Percentiles rank a stretch among this genome's conserved stretches.
Evolutionary conservation across 2,888 invertebrate species (phyloP).

Genomic region (Lymantria dispar): DNA sequence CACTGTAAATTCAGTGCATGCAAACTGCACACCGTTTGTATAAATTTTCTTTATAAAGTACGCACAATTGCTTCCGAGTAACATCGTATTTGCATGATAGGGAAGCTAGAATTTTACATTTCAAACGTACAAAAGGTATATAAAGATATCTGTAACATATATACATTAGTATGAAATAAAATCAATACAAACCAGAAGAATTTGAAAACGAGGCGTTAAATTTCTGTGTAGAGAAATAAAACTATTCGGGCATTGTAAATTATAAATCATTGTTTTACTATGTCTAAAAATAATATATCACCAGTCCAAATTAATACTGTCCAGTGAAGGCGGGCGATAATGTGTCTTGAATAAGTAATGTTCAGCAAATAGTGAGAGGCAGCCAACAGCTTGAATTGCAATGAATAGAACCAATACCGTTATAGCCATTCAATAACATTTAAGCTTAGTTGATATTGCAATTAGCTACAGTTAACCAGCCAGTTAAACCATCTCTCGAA

Average conservation of each 20-base stretch:
- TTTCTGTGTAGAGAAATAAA: too few species aligned
- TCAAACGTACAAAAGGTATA: conserved; percentile 7
- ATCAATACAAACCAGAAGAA: too few species aligned
- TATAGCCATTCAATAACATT: too few species aligned
- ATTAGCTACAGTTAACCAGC: too few species aligned
- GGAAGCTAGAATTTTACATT: conserved; percentile 24
- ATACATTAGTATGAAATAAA: too few species aligned
- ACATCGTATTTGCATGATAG: conserved; percentile 33
- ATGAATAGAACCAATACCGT: too few species aligned
- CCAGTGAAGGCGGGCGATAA: conserved; percentile 45
- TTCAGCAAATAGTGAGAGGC: conserved; percentile 38
- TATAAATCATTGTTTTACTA: background rate
- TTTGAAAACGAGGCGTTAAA: too few species aligned
- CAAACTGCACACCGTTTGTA: conserved; percentile 8
- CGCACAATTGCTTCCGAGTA: conserved; percentile 31
- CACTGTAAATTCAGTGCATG: conserved; percentile 4
- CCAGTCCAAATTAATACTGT: conserved; percentile 21
- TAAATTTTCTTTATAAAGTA: conserved; percentile 34
- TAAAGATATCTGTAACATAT: too few species aligned
- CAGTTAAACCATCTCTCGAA: too few species aligned
- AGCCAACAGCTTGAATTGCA: background rate
- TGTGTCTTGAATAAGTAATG: conserved; percentile 57
- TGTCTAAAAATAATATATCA: conserved; percentile 28
- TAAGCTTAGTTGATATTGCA: too few species aligned
- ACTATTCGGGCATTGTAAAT: too few species aligned